Evolutionary conservation across 2,113 vertebrate genomes (phyloP).

Genomic region (Vombatus ursinus): DNA sequence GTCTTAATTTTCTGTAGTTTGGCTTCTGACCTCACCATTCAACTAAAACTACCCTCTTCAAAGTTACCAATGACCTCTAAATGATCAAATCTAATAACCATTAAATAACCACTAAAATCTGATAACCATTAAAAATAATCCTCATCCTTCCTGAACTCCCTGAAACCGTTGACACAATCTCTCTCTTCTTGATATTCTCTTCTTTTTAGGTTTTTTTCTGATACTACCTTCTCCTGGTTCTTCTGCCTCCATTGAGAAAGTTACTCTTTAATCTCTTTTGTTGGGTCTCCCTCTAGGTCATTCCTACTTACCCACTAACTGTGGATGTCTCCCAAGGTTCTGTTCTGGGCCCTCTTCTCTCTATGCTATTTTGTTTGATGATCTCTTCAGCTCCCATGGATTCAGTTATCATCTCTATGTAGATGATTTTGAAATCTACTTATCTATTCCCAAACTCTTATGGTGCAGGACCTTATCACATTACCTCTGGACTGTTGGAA

Average conservation of each 20-base stretch:
- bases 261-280: background rate
- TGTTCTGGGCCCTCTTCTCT: background rate
- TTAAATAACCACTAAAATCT: background rate
- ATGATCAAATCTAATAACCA: background rate
- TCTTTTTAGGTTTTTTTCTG: background rate
- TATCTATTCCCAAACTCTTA: background rate
- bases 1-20: background rate
- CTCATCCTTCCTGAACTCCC: background rate
- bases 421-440: background rate
- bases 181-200: background rate
- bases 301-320: background rate
- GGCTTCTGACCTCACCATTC: too few species aligned
- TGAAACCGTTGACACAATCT: too few species aligned
- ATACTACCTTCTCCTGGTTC: background rate
- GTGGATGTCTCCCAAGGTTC: background rate
- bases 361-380: background rate
- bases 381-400: background rate
- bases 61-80: background rate
- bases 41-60: background rate
- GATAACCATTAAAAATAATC: background rate
- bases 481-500: too few species aligned
- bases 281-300: background rate
- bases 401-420: background rate
- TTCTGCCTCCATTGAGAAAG: background rate
- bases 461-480: background rate